A percentile compares a stretch with the other conserved stretches of the same genome.
phyloP scores from a whole-genome alignment of 2,113 vertebrate genomes.

The Ondatra zibethicus region DNA sequence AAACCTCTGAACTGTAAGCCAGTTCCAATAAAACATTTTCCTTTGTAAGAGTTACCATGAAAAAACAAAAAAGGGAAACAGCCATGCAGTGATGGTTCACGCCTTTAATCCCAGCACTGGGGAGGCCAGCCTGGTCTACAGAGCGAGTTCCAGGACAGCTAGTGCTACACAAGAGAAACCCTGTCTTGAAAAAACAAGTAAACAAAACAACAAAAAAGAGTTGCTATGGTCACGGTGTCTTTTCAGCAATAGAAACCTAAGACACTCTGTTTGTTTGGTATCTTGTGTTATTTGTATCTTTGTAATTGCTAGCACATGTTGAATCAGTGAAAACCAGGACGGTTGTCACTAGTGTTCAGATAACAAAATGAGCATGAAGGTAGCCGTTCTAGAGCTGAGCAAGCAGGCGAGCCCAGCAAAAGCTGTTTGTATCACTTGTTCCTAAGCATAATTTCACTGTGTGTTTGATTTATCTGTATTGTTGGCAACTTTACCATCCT shows the following conservation, averaged over 20 bases:
- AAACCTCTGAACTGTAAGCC: no score
- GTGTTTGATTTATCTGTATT: neutral
- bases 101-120: no score
- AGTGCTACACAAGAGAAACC: no score
- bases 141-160: no score
- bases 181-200: no score
- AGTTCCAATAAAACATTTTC: no score
- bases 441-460: neutral
- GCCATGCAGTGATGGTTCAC: no score
- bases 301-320: neutral
- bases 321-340: neutral
- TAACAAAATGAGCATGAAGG: slow-evolving; percentile 1
- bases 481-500: neutral
- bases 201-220: no score
- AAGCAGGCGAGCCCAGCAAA: neutral
- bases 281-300: slow-evolving; percentile 11
- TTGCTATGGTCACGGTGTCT: neutral
- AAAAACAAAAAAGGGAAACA: no score
- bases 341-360: neutral
- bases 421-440: neutral
- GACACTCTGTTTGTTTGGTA: neutral
- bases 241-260: neutral
- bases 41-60: no score
- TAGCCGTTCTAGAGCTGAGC: neutral
- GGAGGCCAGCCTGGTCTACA: no score